Percentiles rank a stretch among this genome's conserved stretches.
Conservation (phyloP, 2,113 vertebrate genomes). For the Romanogobio albipinnatus region DNA sequence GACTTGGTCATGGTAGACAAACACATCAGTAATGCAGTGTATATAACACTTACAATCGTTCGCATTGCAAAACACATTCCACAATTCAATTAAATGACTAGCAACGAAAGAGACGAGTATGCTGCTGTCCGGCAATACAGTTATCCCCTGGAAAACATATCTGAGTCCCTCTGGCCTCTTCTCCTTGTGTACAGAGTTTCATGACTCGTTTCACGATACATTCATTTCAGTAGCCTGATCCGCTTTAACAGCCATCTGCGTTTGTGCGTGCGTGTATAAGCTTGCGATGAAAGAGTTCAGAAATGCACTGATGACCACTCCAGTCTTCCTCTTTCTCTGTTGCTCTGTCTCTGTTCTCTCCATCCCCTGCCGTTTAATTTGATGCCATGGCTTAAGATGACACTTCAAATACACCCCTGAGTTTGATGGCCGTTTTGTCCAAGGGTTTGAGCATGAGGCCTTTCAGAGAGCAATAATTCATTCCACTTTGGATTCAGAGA, state of each 20-base stretch:
- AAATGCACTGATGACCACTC: slow-evolving; percentile 64
- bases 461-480: slow-evolving; percentile 57
- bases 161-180: slow-evolving; percentile 61
- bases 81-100: background rate
- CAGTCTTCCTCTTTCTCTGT: slow-evolving; percentile 56
- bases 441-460: slow-evolving; percentile 60
- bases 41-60: background rate
- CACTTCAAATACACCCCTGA: slow-evolving; percentile 56
- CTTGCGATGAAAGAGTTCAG: slow-evolving; percentile 41
- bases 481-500: slow-evolving; percentile 33
- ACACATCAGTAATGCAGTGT: background rate
- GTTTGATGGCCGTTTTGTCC: slow-evolving; percentile 55
- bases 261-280: slow-evolving; percentile 64
- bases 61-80: background rate
- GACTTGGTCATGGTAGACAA: background rate
- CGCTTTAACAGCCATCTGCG: slow-evolving; percentile 72
- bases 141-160: slow-evolving; percentile 73
- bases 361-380: slow-evolving; percentile 59
- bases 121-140: slow-evolving; percentile 54
- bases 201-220: slow-evolving; percentile 63
- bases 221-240: slow-evolving; percentile 62
- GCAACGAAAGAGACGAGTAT: slow-evolving; percentile 49
- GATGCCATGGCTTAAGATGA: slow-evolving; percentile 61
- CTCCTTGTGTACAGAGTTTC: slow-evolving; percentile 67
- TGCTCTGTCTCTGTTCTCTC: background rate